A percentile compares a stretch with the other conserved stretches of the same genome.
Conservation (phyloP, 2,113 vertebrate genomes). For the Cathartes aura region DNA sequence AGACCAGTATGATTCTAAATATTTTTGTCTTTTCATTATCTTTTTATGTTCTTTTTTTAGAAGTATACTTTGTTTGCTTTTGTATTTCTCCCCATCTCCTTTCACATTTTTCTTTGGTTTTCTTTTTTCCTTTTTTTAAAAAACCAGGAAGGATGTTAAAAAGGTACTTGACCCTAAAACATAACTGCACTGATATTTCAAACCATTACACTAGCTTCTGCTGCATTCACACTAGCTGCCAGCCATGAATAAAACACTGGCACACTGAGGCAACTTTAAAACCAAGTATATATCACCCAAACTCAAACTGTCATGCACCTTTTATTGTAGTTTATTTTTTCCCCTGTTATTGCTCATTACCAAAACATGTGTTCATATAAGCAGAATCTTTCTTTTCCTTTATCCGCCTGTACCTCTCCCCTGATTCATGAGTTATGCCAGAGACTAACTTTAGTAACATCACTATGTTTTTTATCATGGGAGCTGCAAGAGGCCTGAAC, state of each 20-base stretch:
- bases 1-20: background rate
- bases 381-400: background rate
- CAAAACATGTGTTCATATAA: background rate
- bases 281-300: background rate
- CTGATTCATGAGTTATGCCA: background rate
- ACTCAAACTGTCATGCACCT: background rate
- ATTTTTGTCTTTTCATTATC: background rate
- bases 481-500: background rate
- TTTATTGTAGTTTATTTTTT: slow-evolving; percentile 33
- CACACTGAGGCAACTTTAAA: background rate
- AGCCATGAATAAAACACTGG: slow-evolving; percentile 10
- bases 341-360: background rate
- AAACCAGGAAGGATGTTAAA: background rate
- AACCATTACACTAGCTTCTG: background rate
- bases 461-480: rapidly evolving
- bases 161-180: slow-evolving; percentile 18
- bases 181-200: slow-evolving; percentile 12
- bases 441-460: background rate
- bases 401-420: background rate
- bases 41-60: background rate
- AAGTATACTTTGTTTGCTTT: background rate
- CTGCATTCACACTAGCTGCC: background rate
- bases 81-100: background rate
- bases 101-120: background rate
- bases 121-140: background rate